A percentile compares a stretch with the other conserved stretches of the same genome.
Evolutionary conservation across 2,797 vertebrate genomes (phyloP).

Genomic region (Streptopelia turtur): DNA sequence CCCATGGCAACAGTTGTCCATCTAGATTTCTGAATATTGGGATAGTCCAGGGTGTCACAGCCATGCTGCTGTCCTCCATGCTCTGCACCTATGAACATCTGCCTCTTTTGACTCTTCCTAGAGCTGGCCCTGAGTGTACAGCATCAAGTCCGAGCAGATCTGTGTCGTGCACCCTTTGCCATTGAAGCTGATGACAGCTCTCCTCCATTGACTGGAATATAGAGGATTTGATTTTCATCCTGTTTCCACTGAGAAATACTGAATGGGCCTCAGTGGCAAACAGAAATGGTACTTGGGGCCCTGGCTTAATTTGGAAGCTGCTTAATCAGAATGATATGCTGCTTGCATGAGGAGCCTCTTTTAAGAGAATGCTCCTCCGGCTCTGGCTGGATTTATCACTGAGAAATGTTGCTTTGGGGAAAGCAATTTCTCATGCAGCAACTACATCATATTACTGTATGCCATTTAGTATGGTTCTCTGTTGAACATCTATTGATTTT

Average conservation of each 20-base stretch:
- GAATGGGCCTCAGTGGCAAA: neutral
- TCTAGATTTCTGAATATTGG: neutral
- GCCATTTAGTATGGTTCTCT: slow-evolving; percentile 24
- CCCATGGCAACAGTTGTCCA: neutral
- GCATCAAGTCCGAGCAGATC: neutral
- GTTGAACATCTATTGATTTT: slow-evolving; percentile 54
- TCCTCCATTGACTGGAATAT: neutral
- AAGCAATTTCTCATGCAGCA: slow-evolving; percentile 40
- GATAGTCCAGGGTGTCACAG: neutral
- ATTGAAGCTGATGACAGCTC: neutral
- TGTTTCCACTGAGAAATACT: neutral
- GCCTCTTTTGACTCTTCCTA: neutral
- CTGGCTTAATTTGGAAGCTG: slow-evolving; percentile 2
- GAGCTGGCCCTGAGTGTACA: neutral
- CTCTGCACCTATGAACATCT: neutral
- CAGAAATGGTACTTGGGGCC: neutral
- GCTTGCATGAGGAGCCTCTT: neutral
- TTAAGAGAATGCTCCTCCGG: neutral
- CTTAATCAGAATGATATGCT: slow-evolving; percentile 2
- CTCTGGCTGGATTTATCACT: slow-evolving; percentile 31
- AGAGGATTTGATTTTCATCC: neutral
- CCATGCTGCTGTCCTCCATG: neutral
- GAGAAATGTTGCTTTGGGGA: slow-evolving; percentile 31
- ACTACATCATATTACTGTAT: slow-evolving; percentile 22
- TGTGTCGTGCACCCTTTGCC: neutral